Evolutionary conservation across 2,888 invertebrate genomes (phyloP).

Genomic region (Dorcus parallelipipedus): DNA sequence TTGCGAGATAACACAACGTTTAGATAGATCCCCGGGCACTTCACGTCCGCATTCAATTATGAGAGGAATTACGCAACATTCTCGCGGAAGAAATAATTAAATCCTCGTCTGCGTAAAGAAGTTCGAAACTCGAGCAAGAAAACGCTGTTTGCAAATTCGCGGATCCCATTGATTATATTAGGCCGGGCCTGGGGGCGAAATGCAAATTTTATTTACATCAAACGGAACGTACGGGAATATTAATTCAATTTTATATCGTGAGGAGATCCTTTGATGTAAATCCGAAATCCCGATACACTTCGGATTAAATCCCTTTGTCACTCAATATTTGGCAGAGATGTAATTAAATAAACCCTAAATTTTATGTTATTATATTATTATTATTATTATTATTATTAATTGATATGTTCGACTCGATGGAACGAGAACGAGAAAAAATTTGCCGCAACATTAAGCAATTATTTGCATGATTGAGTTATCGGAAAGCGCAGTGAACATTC

Average conservation of each 20-base stretch:
- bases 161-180: conserved; percentile 1
- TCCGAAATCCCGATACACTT: neutral
- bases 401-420: neutral
- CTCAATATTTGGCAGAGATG: too few species aligned
- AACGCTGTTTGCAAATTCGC: neutral
- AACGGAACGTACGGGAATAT: conserved; percentile 1
- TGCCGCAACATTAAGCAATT: conserved; percentile 27
- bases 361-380: too few species aligned
- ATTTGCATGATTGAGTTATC: conserved; percentile 27
- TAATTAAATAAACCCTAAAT: too few species aligned
- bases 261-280: conserved; percentile 1
- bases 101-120: neutral
- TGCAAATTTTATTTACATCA: conserved; percentile 9
- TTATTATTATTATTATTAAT: too few species aligned
- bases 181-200: neutral
- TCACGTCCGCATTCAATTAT: neutral
- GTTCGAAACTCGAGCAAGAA: neutral
- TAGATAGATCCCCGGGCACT: neutral
- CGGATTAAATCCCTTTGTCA: too few species aligned
- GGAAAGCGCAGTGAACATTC: conserved; percentile 16
- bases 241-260: conserved; percentile 3
- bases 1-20: neutral
- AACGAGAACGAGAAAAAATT: conserved; percentile 6
- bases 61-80: too few species aligned
- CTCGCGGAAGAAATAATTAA: too few species aligned